Conservation (phyloP, 2,113 vertebrate species). For the Leptobrachium ailaonicum region DNA sequence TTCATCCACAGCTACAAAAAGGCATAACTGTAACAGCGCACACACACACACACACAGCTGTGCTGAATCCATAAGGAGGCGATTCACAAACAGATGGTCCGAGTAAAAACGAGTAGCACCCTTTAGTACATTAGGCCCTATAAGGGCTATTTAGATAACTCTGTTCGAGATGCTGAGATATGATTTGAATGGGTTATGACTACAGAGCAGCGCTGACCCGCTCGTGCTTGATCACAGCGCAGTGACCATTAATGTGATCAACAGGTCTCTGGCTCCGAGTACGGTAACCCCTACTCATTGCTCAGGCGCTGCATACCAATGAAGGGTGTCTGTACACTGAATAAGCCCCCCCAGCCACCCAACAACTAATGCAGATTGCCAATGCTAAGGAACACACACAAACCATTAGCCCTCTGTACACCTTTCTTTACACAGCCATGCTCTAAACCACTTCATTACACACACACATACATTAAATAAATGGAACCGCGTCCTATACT, state of each 20-base stretch:
- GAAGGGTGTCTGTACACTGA: no score
- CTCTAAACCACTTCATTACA: not conserved
- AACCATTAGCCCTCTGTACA: no score
- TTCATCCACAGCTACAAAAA: conserved; percentile 15
- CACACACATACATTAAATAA: not conserved
- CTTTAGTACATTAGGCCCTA: conserved; percentile 14
- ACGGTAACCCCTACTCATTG: no score
- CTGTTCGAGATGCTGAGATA: conserved; percentile 1
- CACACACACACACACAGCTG: not conserved
- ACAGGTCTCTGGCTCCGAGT: conserved; percentile 19
- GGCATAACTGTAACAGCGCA: not conserved
- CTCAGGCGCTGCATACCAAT: no score
- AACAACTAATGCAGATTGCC: no score
- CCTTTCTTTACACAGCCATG: not conserved
- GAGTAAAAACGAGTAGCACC: not conserved
- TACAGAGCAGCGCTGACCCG: not conserved
- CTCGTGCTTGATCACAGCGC: conserved; percentile 37
- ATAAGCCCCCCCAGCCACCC: no score
- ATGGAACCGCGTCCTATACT: not conserved
- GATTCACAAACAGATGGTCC: not conserved
- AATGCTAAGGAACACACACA: no score
- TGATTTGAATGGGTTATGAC: not conserved
- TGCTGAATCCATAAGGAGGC: not conserved
- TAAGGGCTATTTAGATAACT: not conserved
- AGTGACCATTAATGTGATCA: conserved; percentile 20